These are phyloP conservation scores for Epinotia ramella DNA, from an alignment of 2,888 invertebrate genomes.

Conservation along the genomic window DNA sequence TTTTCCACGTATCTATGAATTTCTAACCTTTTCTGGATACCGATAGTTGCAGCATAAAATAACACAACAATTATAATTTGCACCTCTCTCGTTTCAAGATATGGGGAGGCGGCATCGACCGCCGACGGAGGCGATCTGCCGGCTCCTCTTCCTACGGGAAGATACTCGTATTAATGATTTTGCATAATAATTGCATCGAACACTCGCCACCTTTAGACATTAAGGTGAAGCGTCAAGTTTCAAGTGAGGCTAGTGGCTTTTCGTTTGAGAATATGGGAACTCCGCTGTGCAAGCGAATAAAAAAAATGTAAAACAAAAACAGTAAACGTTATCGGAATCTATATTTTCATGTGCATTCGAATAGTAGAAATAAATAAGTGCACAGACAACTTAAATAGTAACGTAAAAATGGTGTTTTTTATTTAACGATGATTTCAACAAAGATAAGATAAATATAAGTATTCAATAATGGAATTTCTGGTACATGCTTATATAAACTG, in stretches of 20 bases:
- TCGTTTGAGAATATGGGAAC: neutral
- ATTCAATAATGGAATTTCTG: too few species aligned
- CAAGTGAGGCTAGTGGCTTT: constrained; percentile 14
- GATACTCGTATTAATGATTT: constrained; percentile 72
- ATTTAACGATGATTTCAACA: too few species aligned
- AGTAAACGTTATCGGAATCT: neutral
- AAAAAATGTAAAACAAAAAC: neutral
- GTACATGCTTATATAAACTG: too few species aligned
- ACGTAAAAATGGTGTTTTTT: too few species aligned
- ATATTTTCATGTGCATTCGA: neutral
- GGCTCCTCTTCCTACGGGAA: constrained; percentile 64
- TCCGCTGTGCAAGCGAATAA: too few species aligned
- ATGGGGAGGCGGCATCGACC: constrained; percentile 61
- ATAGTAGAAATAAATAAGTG: too few species aligned
- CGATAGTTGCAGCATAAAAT: constrained; percentile 25
- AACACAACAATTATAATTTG: constrained; percentile 43
- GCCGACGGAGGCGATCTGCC: constrained; percentile 50
- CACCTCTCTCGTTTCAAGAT: constrained; percentile 46
- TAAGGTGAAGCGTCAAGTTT: constrained; percentile 37
- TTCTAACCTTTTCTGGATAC: neutral
- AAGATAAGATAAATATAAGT: too few species aligned
- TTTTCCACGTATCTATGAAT: neutral
- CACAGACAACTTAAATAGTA: too few species aligned
- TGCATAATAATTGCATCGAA: constrained; percentile 76
- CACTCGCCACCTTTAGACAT: constrained; percentile 50